Conservation (phyloP, 2,888 invertebrate species). For the Cataglyphis rosenhaueri region DNA sequence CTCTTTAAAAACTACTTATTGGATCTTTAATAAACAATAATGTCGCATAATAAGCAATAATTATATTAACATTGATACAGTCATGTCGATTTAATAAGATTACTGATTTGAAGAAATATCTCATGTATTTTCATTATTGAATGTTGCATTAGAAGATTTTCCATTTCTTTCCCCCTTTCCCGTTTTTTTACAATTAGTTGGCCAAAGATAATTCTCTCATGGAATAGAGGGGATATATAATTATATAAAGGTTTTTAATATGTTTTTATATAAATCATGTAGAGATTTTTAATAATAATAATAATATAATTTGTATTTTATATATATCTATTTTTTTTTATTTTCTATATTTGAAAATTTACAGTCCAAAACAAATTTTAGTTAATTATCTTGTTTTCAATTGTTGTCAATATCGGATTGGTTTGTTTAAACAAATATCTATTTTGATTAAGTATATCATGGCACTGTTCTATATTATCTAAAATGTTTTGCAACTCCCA, state of each 20-base stretch:
- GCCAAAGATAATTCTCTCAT: neutral
- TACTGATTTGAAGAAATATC: neutral
- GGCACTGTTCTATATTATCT: slow-evolving; percentile 88
- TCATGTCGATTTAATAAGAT: neutral
- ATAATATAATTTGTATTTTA: neutral
- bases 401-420: slow-evolving; percentile 66
- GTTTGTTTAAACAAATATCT: slow-evolving; percentile 85
- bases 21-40: neutral
- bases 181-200: neutral
- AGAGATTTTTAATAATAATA: neutral
- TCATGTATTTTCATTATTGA: neutral
- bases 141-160: neutral
- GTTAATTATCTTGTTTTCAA: slow-evolving; percentile 12
- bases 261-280: neutral
- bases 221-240: neutral
- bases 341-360: slow-evolving; percentile 25
- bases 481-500: slow-evolving; percentile 91
- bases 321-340: neutral
- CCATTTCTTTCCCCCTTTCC: neutral
- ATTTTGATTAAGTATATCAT: slow-evolving; percentile 87
- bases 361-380: neutral
- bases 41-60: neutral
- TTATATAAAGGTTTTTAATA: neutral
- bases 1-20: neutral
- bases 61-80: neutral